phyloP scores from a whole-genome alignment of 2,113 vertebrate species.

The Tetrax tetrax region DNA sequence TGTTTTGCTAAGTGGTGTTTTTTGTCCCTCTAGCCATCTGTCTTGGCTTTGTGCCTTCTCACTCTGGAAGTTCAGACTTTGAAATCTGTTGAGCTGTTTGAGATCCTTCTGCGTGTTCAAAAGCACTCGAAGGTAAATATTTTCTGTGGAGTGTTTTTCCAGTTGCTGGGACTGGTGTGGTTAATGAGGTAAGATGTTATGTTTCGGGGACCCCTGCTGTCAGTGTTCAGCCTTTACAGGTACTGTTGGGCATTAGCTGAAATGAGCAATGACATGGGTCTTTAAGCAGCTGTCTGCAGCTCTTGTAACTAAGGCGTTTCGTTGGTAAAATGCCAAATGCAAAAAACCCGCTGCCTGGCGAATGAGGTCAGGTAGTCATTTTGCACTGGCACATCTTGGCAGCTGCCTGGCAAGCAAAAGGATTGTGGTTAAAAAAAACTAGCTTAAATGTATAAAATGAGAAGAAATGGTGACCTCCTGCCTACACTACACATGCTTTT shows the following conservation, averaged over 20 bases:
- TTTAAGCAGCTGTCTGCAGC: not conserved
- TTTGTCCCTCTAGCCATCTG: conserved; percentile 84
- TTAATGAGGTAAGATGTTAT: not conserved
- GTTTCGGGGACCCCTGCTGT: not conserved
- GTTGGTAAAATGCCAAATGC: not conserved
- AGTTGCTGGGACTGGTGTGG: not conserved
- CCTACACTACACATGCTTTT: accelerated
- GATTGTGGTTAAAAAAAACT: not conserved
- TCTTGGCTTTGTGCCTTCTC: conserved; percentile 93
- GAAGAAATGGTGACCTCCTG: not conserved
- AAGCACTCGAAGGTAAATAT: conserved; percentile 88
- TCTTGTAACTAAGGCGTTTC: accelerated
- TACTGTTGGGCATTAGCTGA: not conserved
- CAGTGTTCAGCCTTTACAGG: not conserved
- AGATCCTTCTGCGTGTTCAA: conserved; percentile 88
- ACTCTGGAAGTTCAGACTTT: conserved; percentile 88
- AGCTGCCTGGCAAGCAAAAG: not conserved
- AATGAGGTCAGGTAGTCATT: not conserved
- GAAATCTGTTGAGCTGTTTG: conserved; percentile 87
- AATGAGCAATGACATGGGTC: not conserved
- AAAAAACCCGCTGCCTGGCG: not conserved
- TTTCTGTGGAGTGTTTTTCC: not conserved
- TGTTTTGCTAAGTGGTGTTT: not conserved
- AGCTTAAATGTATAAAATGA: not conserved
- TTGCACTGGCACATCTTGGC: not conserved